These are phyloP conservation scores for Manis crassicaudata DNA, from an alignment of 2,797 vertebrate genomes.

Conservation along the genomic window DNA sequence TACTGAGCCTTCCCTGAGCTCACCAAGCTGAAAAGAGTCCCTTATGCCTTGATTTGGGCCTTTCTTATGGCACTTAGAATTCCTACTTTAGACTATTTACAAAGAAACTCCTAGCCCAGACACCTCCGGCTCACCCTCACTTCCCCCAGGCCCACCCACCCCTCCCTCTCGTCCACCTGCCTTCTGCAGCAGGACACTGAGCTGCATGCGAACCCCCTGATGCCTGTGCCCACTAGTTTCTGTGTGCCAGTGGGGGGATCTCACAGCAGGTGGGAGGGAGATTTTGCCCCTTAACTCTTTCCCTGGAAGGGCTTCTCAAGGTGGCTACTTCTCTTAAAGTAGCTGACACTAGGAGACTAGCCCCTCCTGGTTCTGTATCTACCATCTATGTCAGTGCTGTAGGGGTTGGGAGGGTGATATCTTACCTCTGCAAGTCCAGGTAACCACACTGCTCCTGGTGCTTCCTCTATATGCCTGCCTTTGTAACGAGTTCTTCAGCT, in stretches of 20 bases:
- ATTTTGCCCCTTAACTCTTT: not conserved
- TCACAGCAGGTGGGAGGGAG: not conserved
- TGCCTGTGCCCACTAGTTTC: not conserved
- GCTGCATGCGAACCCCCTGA: not conserved
- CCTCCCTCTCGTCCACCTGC: too few species aligned
- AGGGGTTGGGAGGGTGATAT: not conserved
- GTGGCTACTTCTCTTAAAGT: not conserved
- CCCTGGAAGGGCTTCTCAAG: not conserved
- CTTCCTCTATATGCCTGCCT: not conserved
- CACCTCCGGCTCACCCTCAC: not conserved
- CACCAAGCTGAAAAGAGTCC: not conserved
- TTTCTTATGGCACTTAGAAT: not conserved
- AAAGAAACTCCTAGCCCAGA: not conserved
- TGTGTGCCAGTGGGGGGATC: not conserved
- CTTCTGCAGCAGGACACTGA: not conserved
- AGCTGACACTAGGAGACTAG: not conserved
- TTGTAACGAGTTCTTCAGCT: not conserved
- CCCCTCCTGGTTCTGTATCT: too few species aligned
- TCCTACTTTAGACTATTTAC: not conserved
- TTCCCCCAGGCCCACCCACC: rapidly evolving
- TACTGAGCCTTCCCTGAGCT: not conserved
- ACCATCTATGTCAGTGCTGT: not conserved
- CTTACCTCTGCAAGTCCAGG: too few species aligned
- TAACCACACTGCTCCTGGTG: rapidly evolving
- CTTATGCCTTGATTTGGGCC: not conserved